Conservation (phyloP, 92 coral and sea anemone species). For the Montipora capitata region DNA sequence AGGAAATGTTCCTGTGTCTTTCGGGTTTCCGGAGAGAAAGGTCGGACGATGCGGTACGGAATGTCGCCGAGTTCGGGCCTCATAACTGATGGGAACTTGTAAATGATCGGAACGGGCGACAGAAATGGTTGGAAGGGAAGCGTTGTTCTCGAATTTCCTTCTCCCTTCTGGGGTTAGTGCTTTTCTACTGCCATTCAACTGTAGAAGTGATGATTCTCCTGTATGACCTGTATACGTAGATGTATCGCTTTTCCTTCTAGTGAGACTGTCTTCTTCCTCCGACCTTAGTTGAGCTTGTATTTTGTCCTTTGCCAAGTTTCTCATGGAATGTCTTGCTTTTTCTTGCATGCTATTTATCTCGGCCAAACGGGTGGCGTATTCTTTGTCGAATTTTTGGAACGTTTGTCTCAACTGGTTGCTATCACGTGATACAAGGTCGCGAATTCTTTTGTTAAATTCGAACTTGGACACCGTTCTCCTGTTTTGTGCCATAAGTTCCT, state of each 20-base stretch:
- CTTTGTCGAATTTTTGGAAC: conserved; percentile 78
- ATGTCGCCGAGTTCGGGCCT: conserved; percentile 35
- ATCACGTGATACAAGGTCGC: conserved; percentile 86
- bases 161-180: background rate
- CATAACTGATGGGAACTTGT: conserved; percentile 27
- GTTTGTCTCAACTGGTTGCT: conserved; percentile 69
- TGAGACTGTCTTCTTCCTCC: background rate
- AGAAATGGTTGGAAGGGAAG: conserved; percentile 15
- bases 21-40: conserved; percentile 42
- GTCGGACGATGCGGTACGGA: conserved; percentile 53
- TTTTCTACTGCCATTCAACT: conserved; percentile 7
- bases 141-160: conserved; percentile 3
- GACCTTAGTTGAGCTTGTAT: conserved; percentile 4
- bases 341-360: conserved; percentile 90
- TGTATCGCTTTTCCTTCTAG: background rate
- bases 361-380: conserved; percentile 83
- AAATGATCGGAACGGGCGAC: background rate
- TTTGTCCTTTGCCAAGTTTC: conserved; percentile 80
- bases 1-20: conserved; percentile 31
- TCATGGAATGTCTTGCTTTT: conserved; percentile 85
- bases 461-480: conserved; percentile 45
- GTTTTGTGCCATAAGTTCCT: conserved; percentile 53
- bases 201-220: background rate
- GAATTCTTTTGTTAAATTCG: conserved; percentile 86
- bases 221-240: background rate